phyloP scores from a whole-genome alignment of 2,797 vertebrate genomes.

The Alcedo atthis region DNA sequence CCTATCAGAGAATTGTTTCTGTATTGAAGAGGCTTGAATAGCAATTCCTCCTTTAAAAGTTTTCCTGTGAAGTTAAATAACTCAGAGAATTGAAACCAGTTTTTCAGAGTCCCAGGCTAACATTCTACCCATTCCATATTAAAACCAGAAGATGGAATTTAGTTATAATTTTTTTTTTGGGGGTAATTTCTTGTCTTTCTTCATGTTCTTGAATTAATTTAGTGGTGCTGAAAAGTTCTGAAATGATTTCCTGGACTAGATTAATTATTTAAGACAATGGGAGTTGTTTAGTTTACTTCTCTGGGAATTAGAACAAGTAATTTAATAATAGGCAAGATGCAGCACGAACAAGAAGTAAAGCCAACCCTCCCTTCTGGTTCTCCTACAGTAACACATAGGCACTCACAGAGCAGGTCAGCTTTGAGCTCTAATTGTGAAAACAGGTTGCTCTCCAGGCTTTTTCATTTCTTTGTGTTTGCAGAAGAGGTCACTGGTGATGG shows the following conservation, averaged over 20 bases:
- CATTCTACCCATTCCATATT: not conserved
- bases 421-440: not conserved
- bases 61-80: not conserved
- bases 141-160: conserved; percentile 19
- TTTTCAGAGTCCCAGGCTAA: not conserved
- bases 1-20: not conserved
- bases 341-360: not conserved
- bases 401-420: not conserved
- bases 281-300: conserved; percentile 42
- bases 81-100: not conserved
- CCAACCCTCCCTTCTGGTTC: not conserved
- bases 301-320: conserved; percentile 4
- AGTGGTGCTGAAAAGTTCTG: conserved; percentile 44
- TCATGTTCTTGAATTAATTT: conserved; percentile 41
- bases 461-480: not conserved
- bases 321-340: conserved; percentile 12
- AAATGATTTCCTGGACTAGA: conserved; percentile 28
- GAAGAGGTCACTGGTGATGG: not conserved
- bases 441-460: not conserved
- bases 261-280: conserved; percentile 42
- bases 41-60: not conserved
- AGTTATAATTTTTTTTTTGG: not conserved
- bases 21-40: not conserved
- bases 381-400: not conserved
- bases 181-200: conserved; percentile 3